Base-by-base conservation (phyloP, 2,113 vertebrate genomes). In the Accipiter cooperii region DNA sequence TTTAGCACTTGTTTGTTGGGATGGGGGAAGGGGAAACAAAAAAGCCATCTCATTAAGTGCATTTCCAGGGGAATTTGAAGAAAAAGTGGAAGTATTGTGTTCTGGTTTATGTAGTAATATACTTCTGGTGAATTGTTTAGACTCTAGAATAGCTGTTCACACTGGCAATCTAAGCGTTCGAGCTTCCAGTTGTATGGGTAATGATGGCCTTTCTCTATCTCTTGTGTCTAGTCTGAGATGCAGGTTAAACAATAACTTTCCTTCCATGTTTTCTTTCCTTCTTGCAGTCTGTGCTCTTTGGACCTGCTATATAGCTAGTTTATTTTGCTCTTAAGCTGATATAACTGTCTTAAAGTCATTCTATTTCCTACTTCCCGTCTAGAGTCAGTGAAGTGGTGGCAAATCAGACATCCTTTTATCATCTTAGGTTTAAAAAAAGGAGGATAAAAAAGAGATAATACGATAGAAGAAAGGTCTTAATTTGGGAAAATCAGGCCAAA, bases 211-310 rank as follows among this genome's bases (percentile, higher is more conserved):
- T 40, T 63, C 8, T 61, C 46, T 66, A 0, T 87, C 49, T 95
- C 73, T 34, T 51, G 21, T 8, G 12, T 78, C 42, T 63, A 14
- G 71, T 71, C 78, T 70, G 93, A 91, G 89, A n/a, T 42, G 33
- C 26, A 75, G 60, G 91, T 97, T 97, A 97, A 97, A 95, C 87
- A 93, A 13, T 93, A 95, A 96, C 93, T 88, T 58, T 20, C 8
- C 40, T 68, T n/a, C 77, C 24, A 4, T 55, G 21, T 5, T n/a
- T 93, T 65, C 55, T 61, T 95, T 83, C 71, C 60, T 74, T 68
- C 70, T 78, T 78, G 51, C 33, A 33, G 1, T 63, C 77, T 68
- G 13, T 88, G 75, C 66, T 94, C 96, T 94, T 94, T 86, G 88
- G 68, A 90, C 89, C 52, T 84, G 29, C 58, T 52, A 2, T 74